Base-by-base conservation (phyloP, 2,113 vertebrate species). In the Saguinus midas region DNA sequence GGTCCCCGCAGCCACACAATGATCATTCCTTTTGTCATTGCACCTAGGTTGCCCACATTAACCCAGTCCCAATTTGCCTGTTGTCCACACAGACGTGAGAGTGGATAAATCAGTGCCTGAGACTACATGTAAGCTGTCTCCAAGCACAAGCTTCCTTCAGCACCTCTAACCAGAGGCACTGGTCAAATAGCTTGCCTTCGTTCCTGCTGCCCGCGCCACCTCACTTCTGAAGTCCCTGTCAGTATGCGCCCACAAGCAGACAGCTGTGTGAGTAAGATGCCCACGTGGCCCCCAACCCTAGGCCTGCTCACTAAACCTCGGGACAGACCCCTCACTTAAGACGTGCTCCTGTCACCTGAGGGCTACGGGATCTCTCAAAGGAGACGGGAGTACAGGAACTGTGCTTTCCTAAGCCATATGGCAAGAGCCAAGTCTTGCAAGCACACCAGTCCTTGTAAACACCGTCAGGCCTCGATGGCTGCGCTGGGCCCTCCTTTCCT, bases 221-320 rank as follows among this genome's bases (percentile, higher is more conserved):
- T 72, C 61, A n/a, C 2, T 32, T 52, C 40, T 57, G n/a, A 17
- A 55, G 29, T 14, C 35, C 73, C 25, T 20, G n/a, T 17, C 83
- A 8, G 21, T 57, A 25, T 0, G 18, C 29, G 10, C 9, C 43
- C 11, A 10, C 27, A 6, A 6, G 43, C 73, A 73, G 35, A 48
- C 0, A 0, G 35, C 14, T 37, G 58, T 40, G 76, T 13, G 37
- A 21, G 58, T 20, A 29, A 0, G 5, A 55, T 1, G 35, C 2
- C 48, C 61, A 17, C 78, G 37, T n/a, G 4, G 29, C 37, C 40
- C 64, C 37, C n/a, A 32, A 13, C 16, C 81, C 48, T 29, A 58
- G 45, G 4, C 43, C 83, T 29, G 80, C 37, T 64, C 27, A 17
- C 45, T 48, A 75, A 73, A 4, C 21, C 76, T 66, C 29, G 12